These are phyloP conservation scores for Ostrea edulis DNA, from an alignment of 1,140 invertebrate species.

Conservation along the genomic window DNA sequence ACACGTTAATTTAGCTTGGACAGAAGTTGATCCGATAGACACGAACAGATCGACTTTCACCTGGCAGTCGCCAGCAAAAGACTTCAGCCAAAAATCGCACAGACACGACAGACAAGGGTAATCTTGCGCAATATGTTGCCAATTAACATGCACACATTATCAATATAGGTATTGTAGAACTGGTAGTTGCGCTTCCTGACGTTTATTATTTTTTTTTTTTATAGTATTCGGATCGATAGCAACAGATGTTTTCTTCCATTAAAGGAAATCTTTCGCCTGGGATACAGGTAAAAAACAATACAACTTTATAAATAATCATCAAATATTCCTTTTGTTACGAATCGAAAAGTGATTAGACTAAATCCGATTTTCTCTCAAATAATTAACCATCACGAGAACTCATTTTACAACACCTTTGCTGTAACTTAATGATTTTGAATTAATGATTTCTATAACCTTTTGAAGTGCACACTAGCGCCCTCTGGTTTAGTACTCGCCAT, in stretches of 20 bases:
- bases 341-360: neutral
- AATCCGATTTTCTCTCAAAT: neutral
- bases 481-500: too few species aligned
- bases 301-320: neutral
- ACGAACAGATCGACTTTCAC: too few species aligned
- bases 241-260: neutral
- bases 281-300: neutral
- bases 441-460: neutral
- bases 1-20: too few species aligned
- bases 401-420: neutral
- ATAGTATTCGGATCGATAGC: slow-evolving; percentile 4
- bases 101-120: neutral
- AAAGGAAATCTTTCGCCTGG: neutral
- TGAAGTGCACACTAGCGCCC: neutral
- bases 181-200: neutral
- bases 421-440: neutral
- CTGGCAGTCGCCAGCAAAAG: neutral
- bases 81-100: neutral
- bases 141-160: neutral
- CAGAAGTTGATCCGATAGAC: too few species aligned
- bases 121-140: neutral
- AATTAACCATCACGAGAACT: neutral
- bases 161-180: neutral
- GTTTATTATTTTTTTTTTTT: neutral
- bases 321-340: neutral